A percentile compares a stretch with the other conserved stretches of the same genome.
phyloP scores from a whole-genome alignment of 2,888 invertebrate genomes.

The Graphium colonna region DNA sequence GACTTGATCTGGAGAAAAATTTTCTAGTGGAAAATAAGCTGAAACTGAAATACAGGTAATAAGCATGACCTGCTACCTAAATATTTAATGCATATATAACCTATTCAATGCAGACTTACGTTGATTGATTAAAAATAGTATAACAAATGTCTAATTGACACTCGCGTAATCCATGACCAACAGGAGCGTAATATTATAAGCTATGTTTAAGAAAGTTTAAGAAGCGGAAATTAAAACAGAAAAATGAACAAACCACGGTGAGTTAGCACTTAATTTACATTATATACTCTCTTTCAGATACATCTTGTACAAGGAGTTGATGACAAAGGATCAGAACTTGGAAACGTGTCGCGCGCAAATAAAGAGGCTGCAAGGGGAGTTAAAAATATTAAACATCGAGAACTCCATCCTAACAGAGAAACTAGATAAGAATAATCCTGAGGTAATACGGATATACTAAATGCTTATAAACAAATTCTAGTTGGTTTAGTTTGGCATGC shows the following conservation, averaged over 20 bases:
- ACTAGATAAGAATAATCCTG: constrained; percentile 59
- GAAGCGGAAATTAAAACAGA: constrained; percentile 26
- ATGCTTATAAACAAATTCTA: neutral
- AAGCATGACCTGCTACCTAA: neutral
- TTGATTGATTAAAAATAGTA: no score
- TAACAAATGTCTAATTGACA: no score
- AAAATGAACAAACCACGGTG: constrained; percentile 52
- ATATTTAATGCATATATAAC: neutral
- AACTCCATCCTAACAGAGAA: constrained; percentile 79
- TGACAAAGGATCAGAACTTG: constrained; percentile 82
- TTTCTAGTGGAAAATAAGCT: no score
- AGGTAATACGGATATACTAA: constrained; percentile 40
- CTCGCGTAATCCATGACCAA: no score
- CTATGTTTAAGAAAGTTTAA: constrained; percentile 4
- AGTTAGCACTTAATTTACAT: constrained; percentile 27
- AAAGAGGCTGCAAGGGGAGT: constrained; percentile 81
- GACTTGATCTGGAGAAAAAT: no score
- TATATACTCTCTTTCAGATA: constrained; percentile 74
- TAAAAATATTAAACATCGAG: constrained; percentile 82
- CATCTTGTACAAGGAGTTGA: constrained; percentile 81
- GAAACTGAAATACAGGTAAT: no score
- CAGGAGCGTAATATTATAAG: no score
- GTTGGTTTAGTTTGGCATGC: constrained; percentile 1
- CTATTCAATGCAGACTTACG: no score
- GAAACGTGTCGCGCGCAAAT: constrained; percentile 82